These are phyloP conservation scores for Sebastes diploproa DNA, from an alignment of 2,797 vertebrate species.

Conservation along the genomic window DNA sequence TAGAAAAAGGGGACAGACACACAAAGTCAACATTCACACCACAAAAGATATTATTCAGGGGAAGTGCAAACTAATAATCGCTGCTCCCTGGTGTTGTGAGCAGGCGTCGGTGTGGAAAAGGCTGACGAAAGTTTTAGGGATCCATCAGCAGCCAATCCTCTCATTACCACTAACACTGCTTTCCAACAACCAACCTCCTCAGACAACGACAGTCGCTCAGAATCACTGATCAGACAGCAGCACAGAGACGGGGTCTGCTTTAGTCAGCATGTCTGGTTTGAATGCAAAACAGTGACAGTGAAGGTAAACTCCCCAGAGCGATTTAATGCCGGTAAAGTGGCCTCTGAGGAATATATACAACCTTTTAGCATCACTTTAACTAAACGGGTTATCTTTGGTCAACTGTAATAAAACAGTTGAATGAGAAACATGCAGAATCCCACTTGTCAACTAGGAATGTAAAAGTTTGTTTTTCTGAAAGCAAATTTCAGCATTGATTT, in stretches of 20 bases:
- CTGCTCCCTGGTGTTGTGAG: not conserved
- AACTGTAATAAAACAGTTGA: not conserved
- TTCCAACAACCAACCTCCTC: slow-evolving; percentile 2
- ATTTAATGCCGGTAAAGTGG: not conserved
- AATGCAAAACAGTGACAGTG: slow-evolving; percentile 37
- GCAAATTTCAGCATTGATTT: not conserved
- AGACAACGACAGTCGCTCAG: slow-evolving; percentile 1
- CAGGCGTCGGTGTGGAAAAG: not conserved
- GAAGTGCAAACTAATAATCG: not conserved
- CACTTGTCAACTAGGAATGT: too few relatives aligned
- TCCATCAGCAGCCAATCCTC: slow-evolving; percentile 15
- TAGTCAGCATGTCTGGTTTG: slow-evolving; percentile 42
- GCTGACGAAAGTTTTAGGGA: slow-evolving; percentile 1
- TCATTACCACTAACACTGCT: slow-evolving; percentile 17
- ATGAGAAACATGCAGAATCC: not conserved
- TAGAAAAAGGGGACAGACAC: slow-evolving; percentile 60
- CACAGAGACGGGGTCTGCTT: slow-evolving; percentile 27
- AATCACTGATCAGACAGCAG: slow-evolving; percentile 28
- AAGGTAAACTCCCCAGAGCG: not conserved
- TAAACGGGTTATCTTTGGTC: not conserved
- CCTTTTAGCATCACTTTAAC: not conserved
- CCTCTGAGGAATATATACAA: not conserved
- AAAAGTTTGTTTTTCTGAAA: not conserved
- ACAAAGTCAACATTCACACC: slow-evolving; percentile 15
- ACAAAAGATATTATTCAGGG: not conserved